These are phyloP conservation scores for Antheraea mylitta DNA, from an alignment of 1,140 invertebrate genomes.

Conservation along the genomic window DNA sequence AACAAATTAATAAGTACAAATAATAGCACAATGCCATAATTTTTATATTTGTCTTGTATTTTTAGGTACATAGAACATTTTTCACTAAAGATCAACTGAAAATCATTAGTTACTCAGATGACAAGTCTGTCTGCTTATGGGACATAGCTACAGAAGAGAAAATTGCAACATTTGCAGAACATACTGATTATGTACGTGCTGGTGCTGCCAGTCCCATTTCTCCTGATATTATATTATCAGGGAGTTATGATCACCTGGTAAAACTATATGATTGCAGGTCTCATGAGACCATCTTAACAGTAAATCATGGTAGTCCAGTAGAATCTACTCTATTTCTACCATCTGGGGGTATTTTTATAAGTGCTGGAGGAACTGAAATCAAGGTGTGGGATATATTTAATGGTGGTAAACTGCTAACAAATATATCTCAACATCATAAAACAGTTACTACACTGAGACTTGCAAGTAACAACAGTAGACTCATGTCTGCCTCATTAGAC, in stretches of 20 bases:
- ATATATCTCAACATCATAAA: conserved; percentile 94
- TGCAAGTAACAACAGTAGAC: conserved; percentile 87
- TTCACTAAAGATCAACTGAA: conserved; percentile 90
- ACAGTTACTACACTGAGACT: conserved; percentile 92
- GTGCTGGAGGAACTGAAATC: conserved; percentile 94
- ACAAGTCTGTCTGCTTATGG: conserved; percentile 93
- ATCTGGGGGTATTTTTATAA: conserved; percentile 93
- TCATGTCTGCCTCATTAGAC: conserved; percentile 95
- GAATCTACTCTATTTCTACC: conserved; percentile 95
- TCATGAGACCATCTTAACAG: conserved; percentile 83
- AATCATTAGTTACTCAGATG: conserved; percentile 95
- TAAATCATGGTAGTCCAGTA: conserved; percentile 94
- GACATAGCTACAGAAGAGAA: conserved; percentile 92
- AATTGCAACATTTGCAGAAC: conserved; percentile 83
- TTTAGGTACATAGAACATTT: conserved; percentile 88
- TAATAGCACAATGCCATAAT: too few relatives aligned
- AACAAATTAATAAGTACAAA: too few relatives aligned
- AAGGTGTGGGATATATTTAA: conserved; percentile 96
- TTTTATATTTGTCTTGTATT: conserved; percentile 18
- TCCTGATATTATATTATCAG: conserved; percentile 88
- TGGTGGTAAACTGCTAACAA: conserved; percentile 90
- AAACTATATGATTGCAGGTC: conserved; percentile 93
- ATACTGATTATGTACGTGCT: conserved; percentile 91
- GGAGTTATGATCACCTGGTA: conserved; percentile 96
- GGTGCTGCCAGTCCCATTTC: conserved; percentile 89